These are phyloP conservation scores for Gadopsis marmoratus DNA, from an alignment of 2,797 vertebrate species.

Conservation along the genomic window DNA sequence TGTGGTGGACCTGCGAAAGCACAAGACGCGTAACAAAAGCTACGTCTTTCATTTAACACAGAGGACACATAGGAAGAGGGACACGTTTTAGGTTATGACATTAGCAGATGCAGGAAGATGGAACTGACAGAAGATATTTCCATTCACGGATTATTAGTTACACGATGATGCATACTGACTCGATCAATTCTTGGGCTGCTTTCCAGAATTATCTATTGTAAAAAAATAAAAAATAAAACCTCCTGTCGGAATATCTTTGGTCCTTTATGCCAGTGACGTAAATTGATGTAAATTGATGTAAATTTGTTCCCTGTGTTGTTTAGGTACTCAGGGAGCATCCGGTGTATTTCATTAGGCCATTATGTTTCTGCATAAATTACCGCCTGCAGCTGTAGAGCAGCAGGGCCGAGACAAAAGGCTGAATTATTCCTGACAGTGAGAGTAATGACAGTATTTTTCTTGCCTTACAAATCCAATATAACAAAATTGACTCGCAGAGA, in stretches of 20 bases:
- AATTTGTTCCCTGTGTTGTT: conserved; percentile 41
- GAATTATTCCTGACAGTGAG: conserved; percentile 50
- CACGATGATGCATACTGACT: background rate
- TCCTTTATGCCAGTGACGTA: conserved; percentile 19
- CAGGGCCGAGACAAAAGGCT: conserved; percentile 39
- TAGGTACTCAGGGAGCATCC: conserved; percentile 30
- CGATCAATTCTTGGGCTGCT: background rate
- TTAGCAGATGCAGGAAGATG: background rate
- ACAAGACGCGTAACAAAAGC: too few species aligned
- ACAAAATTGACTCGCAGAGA: conserved; percentile 39
- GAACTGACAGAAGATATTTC: background rate
- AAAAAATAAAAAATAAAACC: conserved; percentile 5
- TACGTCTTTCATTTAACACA: background rate
- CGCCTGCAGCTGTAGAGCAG: conserved; percentile 56
- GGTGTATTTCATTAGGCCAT: conserved; percentile 45
- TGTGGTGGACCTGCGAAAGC: too few species aligned
- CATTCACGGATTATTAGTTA: background rate
- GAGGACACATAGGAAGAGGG: background rate
- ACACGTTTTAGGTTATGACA: background rate
- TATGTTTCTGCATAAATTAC: conserved; percentile 56
- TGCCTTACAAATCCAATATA: conserved; percentile 36
- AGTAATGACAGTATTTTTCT: conserved; percentile 49
- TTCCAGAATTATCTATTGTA: conserved; percentile 14
- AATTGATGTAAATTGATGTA: conserved; percentile 55
- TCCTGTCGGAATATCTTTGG: background rate